Percentiles rank a stretch among this genome's conserved stretches.
phyloP scores from a whole-genome alignment of 2,113 vertebrate genomes.

The Promerops cafer region DNA sequence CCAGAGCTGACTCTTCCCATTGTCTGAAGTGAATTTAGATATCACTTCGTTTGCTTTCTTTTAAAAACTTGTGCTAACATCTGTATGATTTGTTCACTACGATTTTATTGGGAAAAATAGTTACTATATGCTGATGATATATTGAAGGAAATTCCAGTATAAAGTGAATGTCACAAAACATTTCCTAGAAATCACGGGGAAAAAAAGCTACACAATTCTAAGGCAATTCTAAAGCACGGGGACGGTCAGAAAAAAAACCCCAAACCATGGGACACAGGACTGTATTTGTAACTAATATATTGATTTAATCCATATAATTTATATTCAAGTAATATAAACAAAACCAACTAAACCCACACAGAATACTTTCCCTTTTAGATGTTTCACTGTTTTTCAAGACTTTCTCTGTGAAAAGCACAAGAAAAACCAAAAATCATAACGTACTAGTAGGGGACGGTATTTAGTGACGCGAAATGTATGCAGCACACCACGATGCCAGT shows the following conservation, averaged over 20 bases:
- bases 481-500: neutral
- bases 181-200: neutral
- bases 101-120: neutral
- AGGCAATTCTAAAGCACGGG: too few species aligned
- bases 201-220: neutral
- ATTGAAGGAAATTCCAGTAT: neutral
- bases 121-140: neutral
- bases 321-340: neutral
- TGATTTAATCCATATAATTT: neutral
- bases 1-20: neutral
- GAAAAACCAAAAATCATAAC: neutral
- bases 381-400: neutral
- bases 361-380: neutral
- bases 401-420: neutral
- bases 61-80: neutral
- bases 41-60: neutral
- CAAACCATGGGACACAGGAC: neutral
- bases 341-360: neutral
- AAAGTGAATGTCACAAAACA: neutral
- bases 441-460: fast-evolving
- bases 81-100: neutral
- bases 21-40: neutral
- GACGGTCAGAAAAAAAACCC: too few species aligned
- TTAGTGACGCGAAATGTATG: neutral
- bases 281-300: neutral